These are phyloP conservation scores for Botia kubotai DNA, from an alignment of 2,797 vertebrate genomes.

Conservation along the genomic window DNA sequence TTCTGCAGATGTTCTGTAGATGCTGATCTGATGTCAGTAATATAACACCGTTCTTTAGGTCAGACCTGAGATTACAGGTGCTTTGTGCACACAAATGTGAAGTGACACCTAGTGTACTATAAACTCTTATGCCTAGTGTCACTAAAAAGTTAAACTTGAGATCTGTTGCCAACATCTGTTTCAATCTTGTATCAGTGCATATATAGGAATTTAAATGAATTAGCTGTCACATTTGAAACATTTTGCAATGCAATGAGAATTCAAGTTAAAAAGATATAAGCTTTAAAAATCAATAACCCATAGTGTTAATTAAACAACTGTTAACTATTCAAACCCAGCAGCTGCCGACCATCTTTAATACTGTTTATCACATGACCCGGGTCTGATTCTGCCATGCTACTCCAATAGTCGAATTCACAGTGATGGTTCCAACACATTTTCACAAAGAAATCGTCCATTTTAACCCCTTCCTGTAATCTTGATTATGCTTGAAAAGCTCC, in stretches of 20 bases:
- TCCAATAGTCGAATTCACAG: not conserved
- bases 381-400: not conserved
- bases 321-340: too few relatives aligned
- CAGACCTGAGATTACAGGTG: not conserved
- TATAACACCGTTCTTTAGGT: not conserved
- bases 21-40: not conserved
- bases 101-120: not conserved
- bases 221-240: not conserved
- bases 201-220: not conserved
- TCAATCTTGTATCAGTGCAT: not conserved
- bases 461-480: not conserved
- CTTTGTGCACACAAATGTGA: not conserved
- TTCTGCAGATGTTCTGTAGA: not conserved
- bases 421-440: not conserved
- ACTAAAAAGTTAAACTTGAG: not conserved
- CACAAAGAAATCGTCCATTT: not conserved
- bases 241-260: not conserved
- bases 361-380: not conserved
- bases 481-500: not conserved
- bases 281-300: too few relatives aligned
- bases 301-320: too few relatives aligned
- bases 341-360: not conserved
- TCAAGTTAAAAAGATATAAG: not conserved
- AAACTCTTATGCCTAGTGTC: constrained; percentile 26
- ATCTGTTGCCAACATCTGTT: too few relatives aligned